phyloP scores from a whole-genome alignment of 2,888 invertebrate species.

The Baronia brevicornis region DNA sequence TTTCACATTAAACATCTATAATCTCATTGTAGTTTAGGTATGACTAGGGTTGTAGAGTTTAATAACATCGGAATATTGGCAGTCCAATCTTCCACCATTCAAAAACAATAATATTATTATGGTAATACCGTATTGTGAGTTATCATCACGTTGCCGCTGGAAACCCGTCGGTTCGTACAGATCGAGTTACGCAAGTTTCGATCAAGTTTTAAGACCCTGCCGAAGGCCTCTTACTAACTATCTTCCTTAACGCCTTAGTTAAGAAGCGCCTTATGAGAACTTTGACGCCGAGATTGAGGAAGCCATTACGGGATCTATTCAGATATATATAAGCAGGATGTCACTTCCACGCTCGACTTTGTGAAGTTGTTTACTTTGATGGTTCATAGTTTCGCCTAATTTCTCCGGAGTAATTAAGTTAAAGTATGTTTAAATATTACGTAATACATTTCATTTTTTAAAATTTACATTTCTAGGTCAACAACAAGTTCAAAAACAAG shows the following conservation, averaged over 20 bases:
- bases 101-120: conserved; percentile 48
- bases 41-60: no score
- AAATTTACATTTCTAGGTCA: neutral
- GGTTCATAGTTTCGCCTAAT: conserved; percentile 57
- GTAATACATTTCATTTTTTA: neutral
- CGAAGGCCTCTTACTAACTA: conserved; percentile 70
- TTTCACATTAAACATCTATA: no score
- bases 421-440: no score
- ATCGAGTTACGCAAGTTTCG: conserved; percentile 69
- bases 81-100: conserved; percentile 13
- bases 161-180: conserved; percentile 44
- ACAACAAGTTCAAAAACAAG: conserved; percentile 15
- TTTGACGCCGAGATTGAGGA: conserved; percentile 73
- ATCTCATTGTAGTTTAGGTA: no score
- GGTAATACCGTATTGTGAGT: conserved; percentile 67
- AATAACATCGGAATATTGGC: conserved; percentile 6
- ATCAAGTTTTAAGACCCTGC: conserved; percentile 70
- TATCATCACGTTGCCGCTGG: conserved; percentile 54
- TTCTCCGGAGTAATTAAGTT: conserved; percentile 40
- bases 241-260: conserved; percentile 73
- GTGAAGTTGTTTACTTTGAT: conserved; percentile 70
- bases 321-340: conserved; percentile 71
- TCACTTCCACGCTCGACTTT: conserved; percentile 70
- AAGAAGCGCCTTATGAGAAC: conserved; percentile 74
- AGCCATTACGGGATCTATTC: conserved; percentile 72